Base-by-base conservation (phyloP, 2,888 invertebrate genomes). In the Rotaria sp. region DNA sequence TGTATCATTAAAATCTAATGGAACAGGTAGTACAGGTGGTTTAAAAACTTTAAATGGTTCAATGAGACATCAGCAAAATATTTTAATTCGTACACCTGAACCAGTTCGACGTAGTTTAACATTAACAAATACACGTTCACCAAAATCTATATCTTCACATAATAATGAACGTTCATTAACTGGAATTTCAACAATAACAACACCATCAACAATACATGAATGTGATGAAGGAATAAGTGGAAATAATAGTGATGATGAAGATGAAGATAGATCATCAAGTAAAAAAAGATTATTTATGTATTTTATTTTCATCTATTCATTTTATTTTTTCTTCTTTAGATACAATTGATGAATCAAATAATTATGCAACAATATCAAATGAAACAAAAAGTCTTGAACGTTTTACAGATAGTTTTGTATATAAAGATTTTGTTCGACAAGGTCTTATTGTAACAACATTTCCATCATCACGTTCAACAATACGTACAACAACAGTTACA, bases 341-440 rank as follows among this genome's bases (percentile, higher is more conserved):
- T 50, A 48, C 55, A 26, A 84, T 85, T 10, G 86, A 86, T 30
- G 86, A 85, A 35, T 18, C 67, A 0, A 38, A 84, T 67, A 48
- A 35, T n/a, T 45, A 84, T 59, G 55, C 50, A 80, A n/a, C 75
- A 11, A 85, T 85, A 21, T 85, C 59, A 38, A 55, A 52, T 35
- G 80, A 80, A 45, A 80, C 80, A 2, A 80, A 80, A 7, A 80
- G 80, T 45, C 80, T 80, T n/a, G 80, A 80, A 80, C 80, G 80
- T 26, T 80, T 45, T 45, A 45, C 80, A 13, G 80, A 80, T 45
- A 57, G 48, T 48, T 21, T 85, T n/a, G 57, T 48, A 15, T 86
- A 85, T 57, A 41, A 48, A n/a, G 86, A 86, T 80, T 86, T 85
- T 38, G 35, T 86, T 24, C 85, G 86, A 41, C 85, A 85, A 84